phyloP scores from a whole-genome alignment of 2,113 vertebrate genomes.

The Oncorhynchus gorbuscha region DNA sequence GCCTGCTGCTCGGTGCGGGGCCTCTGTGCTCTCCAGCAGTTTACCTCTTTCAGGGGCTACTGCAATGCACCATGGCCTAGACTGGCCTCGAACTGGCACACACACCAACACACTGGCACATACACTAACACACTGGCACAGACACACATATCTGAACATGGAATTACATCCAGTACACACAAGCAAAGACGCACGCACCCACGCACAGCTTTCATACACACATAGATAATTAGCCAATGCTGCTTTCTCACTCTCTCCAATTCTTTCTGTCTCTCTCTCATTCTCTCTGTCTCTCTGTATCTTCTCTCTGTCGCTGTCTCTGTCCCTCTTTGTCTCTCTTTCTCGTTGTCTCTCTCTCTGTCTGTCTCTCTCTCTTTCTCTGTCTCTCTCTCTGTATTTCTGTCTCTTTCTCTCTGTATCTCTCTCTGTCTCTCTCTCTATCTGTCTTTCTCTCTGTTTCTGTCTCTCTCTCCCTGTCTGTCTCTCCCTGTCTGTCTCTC shows the following conservation, averaged over 20 bases:
- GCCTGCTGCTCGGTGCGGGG: constrained; percentile 70
- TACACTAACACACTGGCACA: constrained; percentile 50
- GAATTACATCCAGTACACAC: constrained; percentile 40
- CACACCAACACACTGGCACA: constrained; percentile 37
- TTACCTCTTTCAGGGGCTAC: constrained; percentile 68
- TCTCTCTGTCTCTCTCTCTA: neutral
- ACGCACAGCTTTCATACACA: constrained; percentile 49
- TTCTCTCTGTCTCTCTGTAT: neutral
- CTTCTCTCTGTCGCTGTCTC: neutral
- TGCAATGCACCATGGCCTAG: constrained; percentile 63
- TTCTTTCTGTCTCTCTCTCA: neutral
- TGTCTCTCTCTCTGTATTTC: neutral
- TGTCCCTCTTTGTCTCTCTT: neutral
- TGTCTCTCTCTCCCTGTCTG: neutral
- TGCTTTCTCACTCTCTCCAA: constrained; percentile 17
- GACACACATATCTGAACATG: constrained; percentile 39
- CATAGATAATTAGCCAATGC: constrained; percentile 55
- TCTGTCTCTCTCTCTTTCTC: neutral
- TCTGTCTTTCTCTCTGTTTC: neutral
- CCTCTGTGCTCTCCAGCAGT: constrained; percentile 71
- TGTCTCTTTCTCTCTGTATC: neutral
- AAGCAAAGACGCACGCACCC: constrained; percentile 5
- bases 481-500: constrained; percentile 1
- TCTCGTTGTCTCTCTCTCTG: neutral
- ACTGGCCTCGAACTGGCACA: constrained; percentile 43